A percentile compares a stretch with the other conserved stretches of the same genome.
These are phyloP conservation scores for Pygocentrus nattereri DNA, from an alignment of 2,797 vertebrate genomes.

Conservation along the genomic window DNA sequence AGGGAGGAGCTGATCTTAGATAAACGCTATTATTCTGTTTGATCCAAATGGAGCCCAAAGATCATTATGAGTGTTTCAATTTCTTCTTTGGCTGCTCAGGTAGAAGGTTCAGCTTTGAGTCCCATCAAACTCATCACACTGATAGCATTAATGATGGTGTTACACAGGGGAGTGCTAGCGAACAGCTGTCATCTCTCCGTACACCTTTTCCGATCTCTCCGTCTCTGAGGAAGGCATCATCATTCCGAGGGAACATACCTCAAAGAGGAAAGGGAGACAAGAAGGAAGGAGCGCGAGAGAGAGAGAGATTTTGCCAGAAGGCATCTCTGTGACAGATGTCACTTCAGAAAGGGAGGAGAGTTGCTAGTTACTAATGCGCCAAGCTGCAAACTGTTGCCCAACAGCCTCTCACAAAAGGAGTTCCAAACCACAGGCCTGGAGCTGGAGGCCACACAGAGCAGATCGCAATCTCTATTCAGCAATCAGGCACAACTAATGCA, in stretches of 20 bases:
- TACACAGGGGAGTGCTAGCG: neutral
- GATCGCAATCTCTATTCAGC: neutral
- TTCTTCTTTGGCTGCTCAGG: neutral
- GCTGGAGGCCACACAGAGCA: neutral
- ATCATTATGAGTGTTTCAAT: neutral
- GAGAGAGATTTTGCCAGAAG: slow-evolving; percentile 17
- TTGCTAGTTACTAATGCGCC: neutral
- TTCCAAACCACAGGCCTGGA: neutral
- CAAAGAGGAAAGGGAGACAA: slow-evolving; percentile 3
- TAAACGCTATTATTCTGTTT: neutral
- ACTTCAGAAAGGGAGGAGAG: slow-evolving; percentile 16
- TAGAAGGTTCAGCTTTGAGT: slow-evolving; percentile 4
- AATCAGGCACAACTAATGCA: neutral
- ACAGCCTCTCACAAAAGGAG: neutral
- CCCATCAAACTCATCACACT: neutral
- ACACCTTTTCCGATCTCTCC: neutral
- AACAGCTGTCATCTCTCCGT: slow-evolving; percentile 4
- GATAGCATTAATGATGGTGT: slow-evolving; percentile 28
- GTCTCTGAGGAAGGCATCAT: slow-evolving; percentile 1
- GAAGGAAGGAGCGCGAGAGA: neutral
- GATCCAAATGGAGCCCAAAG: neutral
- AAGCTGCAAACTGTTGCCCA: slow-evolving; percentile 14
- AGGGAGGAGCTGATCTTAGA: neutral
- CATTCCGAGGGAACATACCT: slow-evolving; percentile 23
- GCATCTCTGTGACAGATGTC: slow-evolving; percentile 23